phyloP scores from a whole-genome alignment of 2,888 invertebrate species.

The Rhopalosiphum nymphaeae region DNA sequence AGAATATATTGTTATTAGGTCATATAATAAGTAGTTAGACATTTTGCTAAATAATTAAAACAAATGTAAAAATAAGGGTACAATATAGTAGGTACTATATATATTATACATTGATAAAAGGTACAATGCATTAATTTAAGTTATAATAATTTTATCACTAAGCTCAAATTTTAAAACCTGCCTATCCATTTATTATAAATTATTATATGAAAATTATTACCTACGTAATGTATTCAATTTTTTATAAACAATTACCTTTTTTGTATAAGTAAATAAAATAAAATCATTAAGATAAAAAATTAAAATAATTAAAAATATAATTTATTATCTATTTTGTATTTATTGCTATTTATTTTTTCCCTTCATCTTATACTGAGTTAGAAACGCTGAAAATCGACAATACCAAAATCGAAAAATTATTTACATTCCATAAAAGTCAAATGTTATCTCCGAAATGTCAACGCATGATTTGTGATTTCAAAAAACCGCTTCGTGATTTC shows the following conservation, averaged over 20 bases:
- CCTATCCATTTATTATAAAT: background rate
- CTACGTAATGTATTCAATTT: background rate
- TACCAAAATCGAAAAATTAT: slow-evolving; percentile 63
- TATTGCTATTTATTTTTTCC: background rate
- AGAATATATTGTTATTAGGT: background rate
- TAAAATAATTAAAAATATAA: slow-evolving; percentile 38
- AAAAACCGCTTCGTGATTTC: slow-evolving; percentile 63
- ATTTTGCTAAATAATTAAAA: background rate
- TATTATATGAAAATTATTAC: background rate
- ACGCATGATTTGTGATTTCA: slow-evolving; percentile 64
- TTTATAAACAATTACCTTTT: background rate
- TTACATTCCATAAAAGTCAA: slow-evolving; percentile 65
- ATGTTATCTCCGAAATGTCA: slow-evolving; percentile 63
- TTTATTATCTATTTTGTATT: background rate
- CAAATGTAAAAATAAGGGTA: background rate
- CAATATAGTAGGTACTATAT: background rate
- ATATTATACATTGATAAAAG: background rate
- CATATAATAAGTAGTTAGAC: background rate
- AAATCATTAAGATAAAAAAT: background rate
- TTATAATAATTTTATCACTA: background rate
- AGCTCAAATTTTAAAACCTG: background rate
- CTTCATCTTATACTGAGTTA: background rate
- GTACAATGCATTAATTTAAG: background rate
- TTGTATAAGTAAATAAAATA: background rate
- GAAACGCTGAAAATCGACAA: slow-evolving; percentile 38